Conservation (phyloP, 2,888 invertebrate genomes). For the Glyphotaelius pellucidus region DNA sequence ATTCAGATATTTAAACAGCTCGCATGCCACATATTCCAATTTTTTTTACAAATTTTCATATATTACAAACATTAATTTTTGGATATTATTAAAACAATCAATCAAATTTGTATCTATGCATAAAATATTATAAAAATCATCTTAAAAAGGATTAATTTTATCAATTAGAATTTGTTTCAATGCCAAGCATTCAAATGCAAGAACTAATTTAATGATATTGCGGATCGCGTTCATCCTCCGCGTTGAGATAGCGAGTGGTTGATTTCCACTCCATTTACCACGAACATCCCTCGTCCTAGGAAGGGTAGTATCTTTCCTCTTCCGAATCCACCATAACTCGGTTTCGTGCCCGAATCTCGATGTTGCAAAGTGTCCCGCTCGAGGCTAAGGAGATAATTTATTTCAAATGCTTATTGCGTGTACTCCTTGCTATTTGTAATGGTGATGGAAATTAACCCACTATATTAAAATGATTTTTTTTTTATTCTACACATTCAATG, state of each 20-base stretch:
- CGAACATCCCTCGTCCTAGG: neutral
- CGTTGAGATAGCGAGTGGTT: constrained; percentile 4
- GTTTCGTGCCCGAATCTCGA: constrained; percentile 16
- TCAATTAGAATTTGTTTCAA: neutral
- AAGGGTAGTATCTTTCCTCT: constrained; percentile 14
- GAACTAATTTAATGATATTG: neutral
- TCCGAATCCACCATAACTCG: neutral
- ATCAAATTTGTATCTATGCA: too few relatives aligned
- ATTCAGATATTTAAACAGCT: too few relatives aligned
- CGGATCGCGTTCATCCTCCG: constrained; percentile 1
- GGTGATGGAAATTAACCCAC: neutral
- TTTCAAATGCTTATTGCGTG: neutral
- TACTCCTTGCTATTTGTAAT: neutral
- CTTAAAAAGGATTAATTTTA: neutral
- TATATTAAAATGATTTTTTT: too few relatives aligned
- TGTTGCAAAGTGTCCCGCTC: neutral
- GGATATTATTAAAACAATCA: too few relatives aligned
- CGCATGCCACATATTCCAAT: too few relatives aligned
- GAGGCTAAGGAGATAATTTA: constrained; percentile 12
- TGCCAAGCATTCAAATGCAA: neutral
- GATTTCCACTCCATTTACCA: constrained; percentile 41
- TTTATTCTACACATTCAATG: too few relatives aligned
- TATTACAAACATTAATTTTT: too few relatives aligned
- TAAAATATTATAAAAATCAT: too few relatives aligned
- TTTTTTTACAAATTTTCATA: too few relatives aligned